Evolutionary conservation across 2,888 invertebrate genomes (phyloP).

Genomic region (Neocrepidodera transversa): DNA sequence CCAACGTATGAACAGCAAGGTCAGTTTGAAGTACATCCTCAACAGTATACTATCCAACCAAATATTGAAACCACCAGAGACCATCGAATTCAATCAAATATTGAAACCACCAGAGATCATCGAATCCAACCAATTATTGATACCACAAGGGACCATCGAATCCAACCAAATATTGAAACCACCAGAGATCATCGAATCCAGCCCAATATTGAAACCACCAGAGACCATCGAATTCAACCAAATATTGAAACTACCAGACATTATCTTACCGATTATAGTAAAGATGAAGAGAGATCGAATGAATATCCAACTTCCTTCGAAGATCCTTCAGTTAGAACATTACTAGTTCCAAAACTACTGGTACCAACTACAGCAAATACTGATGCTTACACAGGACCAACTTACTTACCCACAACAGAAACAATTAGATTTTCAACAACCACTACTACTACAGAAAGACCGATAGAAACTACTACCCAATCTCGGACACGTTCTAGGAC

Average conservation of each 20-base stretch:
- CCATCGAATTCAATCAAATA: background rate
- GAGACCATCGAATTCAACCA: constrained; percentile 2
- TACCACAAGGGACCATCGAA: too few relatives aligned
- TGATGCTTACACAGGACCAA: constrained; percentile 13
- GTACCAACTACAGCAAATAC: constrained; percentile 51
- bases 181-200: too few relatives aligned
- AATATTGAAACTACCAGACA: background rate
- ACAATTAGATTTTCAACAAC: constrained; percentile 48
- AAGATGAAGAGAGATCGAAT: background rate
- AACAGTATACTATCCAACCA: constrained; percentile 15
- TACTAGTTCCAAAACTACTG: constrained; percentile 53
- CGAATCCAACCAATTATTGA: constrained; percentile 1
- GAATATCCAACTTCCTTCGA: constrained; percentile 15
- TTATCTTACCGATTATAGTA: background rate
- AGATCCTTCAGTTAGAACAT: constrained; percentile 50
- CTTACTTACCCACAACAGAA: constrained; percentile 36
- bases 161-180: background rate
- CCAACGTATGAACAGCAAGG: constrained; percentile 24
- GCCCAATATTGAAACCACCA: too few relatives aligned
- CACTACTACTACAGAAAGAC: constrained; percentile 49
- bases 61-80: background rate
- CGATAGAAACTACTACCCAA: constrained; percentile 54
- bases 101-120: background rate
- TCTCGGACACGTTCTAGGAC: constrained; percentile 57
- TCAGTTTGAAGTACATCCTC: constrained; percentile 17